A percentile compares a stretch with the other conserved stretches of the same genome.
Conservation (phyloP, 2,113 vertebrate species). For the Pelmatolapia mariae region DNA sequence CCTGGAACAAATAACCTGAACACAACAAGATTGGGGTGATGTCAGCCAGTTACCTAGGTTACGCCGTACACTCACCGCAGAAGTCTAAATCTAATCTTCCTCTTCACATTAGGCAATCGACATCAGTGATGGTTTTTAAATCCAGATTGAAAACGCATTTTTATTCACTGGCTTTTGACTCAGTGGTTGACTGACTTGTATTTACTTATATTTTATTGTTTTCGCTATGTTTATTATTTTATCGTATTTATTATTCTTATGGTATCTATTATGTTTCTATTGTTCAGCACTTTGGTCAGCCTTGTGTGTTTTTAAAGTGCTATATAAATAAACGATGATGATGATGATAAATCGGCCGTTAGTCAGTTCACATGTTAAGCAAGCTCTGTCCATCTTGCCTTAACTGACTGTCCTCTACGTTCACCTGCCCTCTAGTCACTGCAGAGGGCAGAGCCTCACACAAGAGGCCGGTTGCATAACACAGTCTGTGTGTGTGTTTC, state of each 20-base stretch:
- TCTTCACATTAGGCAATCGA: too few species aligned
- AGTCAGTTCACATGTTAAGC: not conserved
- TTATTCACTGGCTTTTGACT: too few species aligned
- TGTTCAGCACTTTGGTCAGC: too few species aligned
- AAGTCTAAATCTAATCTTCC: not conserved
- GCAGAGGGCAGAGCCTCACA: constrained; percentile 33
- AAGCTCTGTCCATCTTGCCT: not conserved
- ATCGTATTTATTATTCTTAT: too few species aligned
- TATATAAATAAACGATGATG: too few species aligned
- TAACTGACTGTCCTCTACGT: not conserved
- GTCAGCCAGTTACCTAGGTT: not conserved
- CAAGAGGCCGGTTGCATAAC: constrained; percentile 36
- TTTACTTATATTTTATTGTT: too few species aligned
- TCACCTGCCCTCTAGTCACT: constrained; percentile 34
- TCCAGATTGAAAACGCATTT: too few species aligned
- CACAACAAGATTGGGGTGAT: not conserved
- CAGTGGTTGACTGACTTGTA: too few species aligned
- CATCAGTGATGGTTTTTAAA: too few species aligned
- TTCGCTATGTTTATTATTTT: too few species aligned
- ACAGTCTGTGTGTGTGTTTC: constrained; percentile 3
- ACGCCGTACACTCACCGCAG: rapidly evolving
- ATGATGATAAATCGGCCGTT: rapidly evolving
- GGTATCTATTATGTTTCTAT: too few species aligned
- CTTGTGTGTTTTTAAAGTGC: too few species aligned
- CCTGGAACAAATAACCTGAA: not conserved